Conservation (phyloP, 2,113 vertebrate genomes). For the Nyctibius bracteatus region DNA sequence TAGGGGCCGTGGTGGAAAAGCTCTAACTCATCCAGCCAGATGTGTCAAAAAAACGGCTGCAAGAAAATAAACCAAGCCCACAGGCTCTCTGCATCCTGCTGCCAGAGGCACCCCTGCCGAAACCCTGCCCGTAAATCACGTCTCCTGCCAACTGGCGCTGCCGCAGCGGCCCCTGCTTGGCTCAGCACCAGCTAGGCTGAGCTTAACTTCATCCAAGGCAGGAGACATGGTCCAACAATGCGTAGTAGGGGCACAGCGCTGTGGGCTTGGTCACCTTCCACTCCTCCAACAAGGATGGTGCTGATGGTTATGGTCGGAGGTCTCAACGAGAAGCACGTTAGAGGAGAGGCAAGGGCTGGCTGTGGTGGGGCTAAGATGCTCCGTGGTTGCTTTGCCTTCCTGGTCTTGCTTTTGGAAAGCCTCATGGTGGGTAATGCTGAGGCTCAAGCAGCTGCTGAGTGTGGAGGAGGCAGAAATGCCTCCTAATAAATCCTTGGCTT, state of each 20-base stretch:
- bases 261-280: background rate
- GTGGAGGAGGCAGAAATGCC: background rate
- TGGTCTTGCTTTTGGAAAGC: background rate
- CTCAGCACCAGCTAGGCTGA: background rate
- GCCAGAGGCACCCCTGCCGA: background rate
- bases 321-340: fast-evolving
- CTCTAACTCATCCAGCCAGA: background rate
- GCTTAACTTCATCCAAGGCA: background rate
- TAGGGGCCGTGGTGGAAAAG: background rate
- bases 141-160: background rate
- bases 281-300: background rate
- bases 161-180: fast-evolving
- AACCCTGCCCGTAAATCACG: background rate
- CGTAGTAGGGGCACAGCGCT: fast-evolving
- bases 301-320: background rate
- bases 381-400: background rate
- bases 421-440: background rate
- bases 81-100: background rate
- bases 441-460: fast-evolving
- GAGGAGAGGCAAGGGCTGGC: background rate
- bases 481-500: background rate
- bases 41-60: background rate
- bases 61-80: background rate
- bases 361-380: background rate
- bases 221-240: fast-evolving